These are phyloP conservation scores for Allobates femoralis DNA, from an alignment of 2,797 vertebrate genomes.

Conservation along the genomic window DNA sequence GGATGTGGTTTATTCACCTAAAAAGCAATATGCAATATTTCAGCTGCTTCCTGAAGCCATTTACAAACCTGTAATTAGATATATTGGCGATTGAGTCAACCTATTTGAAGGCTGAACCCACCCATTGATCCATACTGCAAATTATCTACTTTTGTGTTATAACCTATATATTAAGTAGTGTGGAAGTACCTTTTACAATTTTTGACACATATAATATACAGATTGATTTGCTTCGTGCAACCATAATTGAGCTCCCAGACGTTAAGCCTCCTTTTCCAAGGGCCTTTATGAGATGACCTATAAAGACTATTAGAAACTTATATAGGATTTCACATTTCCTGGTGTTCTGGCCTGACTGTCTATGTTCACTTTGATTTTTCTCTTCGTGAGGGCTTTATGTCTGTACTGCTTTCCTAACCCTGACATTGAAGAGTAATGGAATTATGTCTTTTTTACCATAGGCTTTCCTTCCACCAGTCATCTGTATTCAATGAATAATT, in stretches of 20 bases:
- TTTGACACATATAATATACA: neutral
- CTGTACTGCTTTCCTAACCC: conserved; percentile 55
- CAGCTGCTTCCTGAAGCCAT: no score
- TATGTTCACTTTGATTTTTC: conserved; percentile 26
- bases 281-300: neutral
- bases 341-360: conserved; percentile 11
- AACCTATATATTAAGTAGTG: neutral
- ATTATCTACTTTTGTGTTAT: neutral
- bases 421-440: conserved; percentile 47
- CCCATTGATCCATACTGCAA: neutral
- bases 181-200: neutral
- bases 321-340: conserved; percentile 48
- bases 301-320: conserved; percentile 15
- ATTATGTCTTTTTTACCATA: conserved; percentile 45
- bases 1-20: no score
- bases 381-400: conserved; percentile 7
- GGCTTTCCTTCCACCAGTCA: conserved; percentile 26
- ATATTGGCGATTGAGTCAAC: no score
- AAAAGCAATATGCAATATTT: no score
- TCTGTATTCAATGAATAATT: conserved; percentile 47
- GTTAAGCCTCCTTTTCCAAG: neutral
- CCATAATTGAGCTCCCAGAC: neutral
- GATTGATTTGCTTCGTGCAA: neutral
- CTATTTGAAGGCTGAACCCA: no score
- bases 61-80: no score